Base-by-base conservation (phyloP, 1,140 invertebrate species). In the Drosophila nasuta region DNA sequence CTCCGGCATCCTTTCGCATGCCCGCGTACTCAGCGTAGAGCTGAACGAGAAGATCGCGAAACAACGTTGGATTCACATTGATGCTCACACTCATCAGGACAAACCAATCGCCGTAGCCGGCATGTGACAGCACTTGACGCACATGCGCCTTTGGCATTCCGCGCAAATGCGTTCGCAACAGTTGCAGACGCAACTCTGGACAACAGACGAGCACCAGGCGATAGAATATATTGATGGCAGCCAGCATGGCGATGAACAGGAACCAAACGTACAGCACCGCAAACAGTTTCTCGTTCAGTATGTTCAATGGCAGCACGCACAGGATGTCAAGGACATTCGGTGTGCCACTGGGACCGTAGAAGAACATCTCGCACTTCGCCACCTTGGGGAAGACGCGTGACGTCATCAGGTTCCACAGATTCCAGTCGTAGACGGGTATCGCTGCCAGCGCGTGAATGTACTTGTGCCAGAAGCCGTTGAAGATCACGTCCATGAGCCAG, bases 181-280 rank as follows among this genome's bases (percentile, higher is more conserved):
- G 92, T 56, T 87, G 79, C 1, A 91, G 68, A 0, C 91, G 81
- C 30, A 91, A 28, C 87, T 79, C 43, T 51, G 77, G 46, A 83
- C 65, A 91, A 72, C 58, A 89, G 85, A 80, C 48, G 6, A 91
- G 54, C 0, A 88, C 0, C 1, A 79, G 20, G 3, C 92, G 92
- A 77, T 96, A 96, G 2, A 96, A 70, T 1, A 97, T 91, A 20
- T 95, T 94, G 15, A 96, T 76, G 7, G 93, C 93, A 0, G 96
- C 95, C 8, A 96, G 66, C 52, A 95, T 90, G 10, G 95, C 93
- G 10, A 97, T 92, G 54, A 96, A 93, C 33, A 96, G 94, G 65
- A 97, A 95, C 96, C 96, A 97, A 89, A 97, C 96, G 95, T 96
- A 97, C 0, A 97, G 92, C 58, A 97, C 94, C 5, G 96, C 93